Base-by-base conservation (phyloP, 2,113 vertebrate genomes). In the Festucalex cinctus region DNA sequence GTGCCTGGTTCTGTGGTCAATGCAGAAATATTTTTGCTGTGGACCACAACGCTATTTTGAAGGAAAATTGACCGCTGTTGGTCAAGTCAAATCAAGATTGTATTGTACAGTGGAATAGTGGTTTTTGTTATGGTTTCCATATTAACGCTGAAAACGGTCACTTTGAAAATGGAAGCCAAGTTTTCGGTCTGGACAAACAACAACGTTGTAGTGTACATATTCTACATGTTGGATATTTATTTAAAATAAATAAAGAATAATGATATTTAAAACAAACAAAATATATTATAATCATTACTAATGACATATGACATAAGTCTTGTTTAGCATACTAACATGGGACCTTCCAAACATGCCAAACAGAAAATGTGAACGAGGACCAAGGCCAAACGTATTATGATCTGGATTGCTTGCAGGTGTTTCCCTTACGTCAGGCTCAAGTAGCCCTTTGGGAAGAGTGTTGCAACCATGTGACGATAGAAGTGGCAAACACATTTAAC, bases 391-490 rank as follows among this genome's bases (percentile, higher is more conserved):
- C 22, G 9, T 54, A 13, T 54, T 26, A 12, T 24, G 22, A 26
- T 26, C 5, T 24, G 4, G 0, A 26, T 26, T 54, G 51, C 51
- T 54, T 54, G 72, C 85, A 22, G 77, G 82, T 85, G 83, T 68
- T 74, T 80, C 49, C 82, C 78, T 58, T 68, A 26, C 36, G 77
- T 80, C 24, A 2, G 43, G 24, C 71, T 83, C 12, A 76, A 91
- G 86, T 83, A 70, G 69, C 44, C 51, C 48, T 56, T 71, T 79
- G 66, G 84, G 65, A 62, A 17, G 86, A 88, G 86, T 87, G 84
- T 81, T 88, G 85, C 83, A 85, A 86, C 88, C 88, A 88, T 86
- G 74, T 82, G 75, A 77, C 84, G 83, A 67, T 80, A 77, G 82
- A 77, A 78, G 80, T 71, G 82, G 79, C 67, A 54, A 48, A 74